Percentiles rank a stretch among this genome's conserved stretches.
Conservation (phyloP, 2,888 invertebrate genomes). For the Horisme vitalbata region DNA sequence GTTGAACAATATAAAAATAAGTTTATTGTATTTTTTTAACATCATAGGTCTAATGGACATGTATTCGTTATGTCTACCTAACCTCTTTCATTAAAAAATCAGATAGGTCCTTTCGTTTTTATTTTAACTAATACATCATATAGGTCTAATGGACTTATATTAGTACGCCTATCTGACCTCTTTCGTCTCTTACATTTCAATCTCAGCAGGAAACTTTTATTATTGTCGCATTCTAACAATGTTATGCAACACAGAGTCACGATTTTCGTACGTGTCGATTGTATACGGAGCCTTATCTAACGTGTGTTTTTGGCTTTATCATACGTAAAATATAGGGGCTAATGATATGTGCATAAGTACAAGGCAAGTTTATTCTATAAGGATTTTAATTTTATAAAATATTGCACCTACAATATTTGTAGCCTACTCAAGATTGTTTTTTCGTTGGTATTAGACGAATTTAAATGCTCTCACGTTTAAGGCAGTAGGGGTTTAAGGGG, state of each 20-base stretch:
- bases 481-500: no score
- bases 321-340: constrained; percentile 3
- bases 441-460: no score
- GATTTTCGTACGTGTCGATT: constrained; percentile 47
- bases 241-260: constrained; percentile 51
- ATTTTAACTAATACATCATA: neutral
- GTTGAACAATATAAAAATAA: neutral
- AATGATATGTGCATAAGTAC: constrained; percentile 11
- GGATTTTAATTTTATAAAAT: no score
- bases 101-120: no score
- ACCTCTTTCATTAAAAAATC: no score
- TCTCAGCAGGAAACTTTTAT: constrained; percentile 51
- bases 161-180: no score
- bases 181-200: neutral
- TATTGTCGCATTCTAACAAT: constrained; percentile 47
- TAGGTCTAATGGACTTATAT: constrained; percentile 1
- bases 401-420: no score
- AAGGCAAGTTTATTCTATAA: neutral
- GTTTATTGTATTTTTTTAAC: no score
- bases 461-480: no score
- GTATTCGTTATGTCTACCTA: no score
- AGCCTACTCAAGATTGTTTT: no score
- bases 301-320: constrained; percentile 5
- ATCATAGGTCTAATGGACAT: no score
- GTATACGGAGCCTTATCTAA: constrained; percentile 44